Base-by-base conservation (phyloP, 2,888 invertebrate genomes). In the Noctua fimbriata region DNA sequence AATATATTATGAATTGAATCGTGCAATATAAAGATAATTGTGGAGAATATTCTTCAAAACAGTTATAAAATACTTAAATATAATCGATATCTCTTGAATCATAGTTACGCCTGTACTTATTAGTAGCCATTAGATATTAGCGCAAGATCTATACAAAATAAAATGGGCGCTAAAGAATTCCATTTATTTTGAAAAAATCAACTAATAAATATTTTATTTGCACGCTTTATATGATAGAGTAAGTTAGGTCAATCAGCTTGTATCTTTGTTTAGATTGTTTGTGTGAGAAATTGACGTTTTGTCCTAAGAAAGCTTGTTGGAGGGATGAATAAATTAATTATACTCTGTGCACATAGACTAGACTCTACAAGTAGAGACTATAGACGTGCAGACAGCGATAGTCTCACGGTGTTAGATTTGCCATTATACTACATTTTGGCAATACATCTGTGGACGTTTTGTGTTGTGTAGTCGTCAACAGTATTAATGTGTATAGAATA, bases 271-370 rank as follows among this genome's bases (percentile, higher is more conserved):
- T 74, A 71, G 69, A 72, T 76, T 72, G 81, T 82, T 73, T 81
- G 79, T 89, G 85, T 75, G 89, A 89, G 89, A 89, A 86, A 89
- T 89, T 89, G 88, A 86, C 84, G 69, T 74, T 60, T 66, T 69
- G n/a, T 16, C 47, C 21, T 47, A 41, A 47, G 66, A 60, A 69
- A 73, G 55, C n/a, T 66, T 49, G 67, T 21, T 73, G 60, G 60
- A 65, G 24, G 52, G 60, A 70, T 76, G 72, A 52, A 60, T 0
- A 47, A 49, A 70, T 28, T 36, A 78, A 28, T 74, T 73, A 60
- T 66, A 71, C 10, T 24, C 49, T 67, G 76, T 79, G 72, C 74
- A 76, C 47, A 32, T 73, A 74, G 79, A 60, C 14, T 74, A 36
- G 32, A 55, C 32, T 49, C 55, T 6, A 65, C 49, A 32, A 49